These are phyloP conservation scores for Ornithoptera alexandrae DNA, from an alignment of 2,888 invertebrate genomes.

Conservation along the genomic window DNA sequence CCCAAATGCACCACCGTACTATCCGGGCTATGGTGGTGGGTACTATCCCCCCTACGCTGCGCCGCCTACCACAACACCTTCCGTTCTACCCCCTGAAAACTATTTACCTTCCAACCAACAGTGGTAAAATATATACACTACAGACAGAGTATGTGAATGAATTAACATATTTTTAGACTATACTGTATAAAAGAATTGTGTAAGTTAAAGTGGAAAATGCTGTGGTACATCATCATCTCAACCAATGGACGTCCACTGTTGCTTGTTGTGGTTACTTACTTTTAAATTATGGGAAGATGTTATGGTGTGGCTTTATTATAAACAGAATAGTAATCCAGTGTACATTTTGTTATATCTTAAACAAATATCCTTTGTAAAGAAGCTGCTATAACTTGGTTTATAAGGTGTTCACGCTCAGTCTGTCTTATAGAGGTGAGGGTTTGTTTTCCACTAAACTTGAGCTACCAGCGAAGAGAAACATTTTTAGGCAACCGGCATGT, in stretches of 20 bases:
- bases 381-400: no score
- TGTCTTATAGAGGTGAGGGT: no score
- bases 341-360: no score
- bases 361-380: no score
- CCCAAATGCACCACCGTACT: conserved; percentile 74
- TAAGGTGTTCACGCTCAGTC: no score
- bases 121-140: conserved; percentile 51
- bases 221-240: no score
- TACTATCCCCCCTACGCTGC: conserved; percentile 72
- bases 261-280: conserved; percentile 2
- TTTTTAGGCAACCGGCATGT: no score
- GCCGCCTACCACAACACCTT: conserved; percentile 46
- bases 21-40: conserved; percentile 77
- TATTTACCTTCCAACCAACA: conserved; percentile 69
- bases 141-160: conserved; percentile 3
- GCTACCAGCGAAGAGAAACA: no score
- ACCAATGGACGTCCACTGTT: no score
- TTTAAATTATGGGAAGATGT: conserved; percentile 2
- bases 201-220: conserved; percentile 1
- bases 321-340: neutral
- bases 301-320: conserved; percentile 21
- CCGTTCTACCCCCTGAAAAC: conserved; percentile 46
- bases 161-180: conserved; percentile 12
- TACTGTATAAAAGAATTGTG: conserved; percentile 26
- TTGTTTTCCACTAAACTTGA: no score